Base-by-base conservation (phyloP, 2,888 invertebrate genomes). In the Lumbricus terrestris region DNA sequence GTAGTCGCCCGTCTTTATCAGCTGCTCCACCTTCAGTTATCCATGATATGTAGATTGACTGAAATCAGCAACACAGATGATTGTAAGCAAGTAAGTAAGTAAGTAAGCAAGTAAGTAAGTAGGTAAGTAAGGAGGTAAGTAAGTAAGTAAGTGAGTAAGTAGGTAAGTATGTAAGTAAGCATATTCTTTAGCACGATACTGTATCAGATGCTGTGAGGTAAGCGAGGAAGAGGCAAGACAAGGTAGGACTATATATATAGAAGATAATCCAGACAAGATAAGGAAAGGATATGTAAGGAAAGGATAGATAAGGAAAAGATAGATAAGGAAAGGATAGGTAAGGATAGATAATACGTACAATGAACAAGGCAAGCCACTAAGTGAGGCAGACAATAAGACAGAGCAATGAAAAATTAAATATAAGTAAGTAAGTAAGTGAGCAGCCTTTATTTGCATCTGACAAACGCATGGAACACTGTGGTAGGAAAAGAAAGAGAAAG, bases 1-100 rank as follows among this genome's bases (percentile, higher is more conserved):
- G 96, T 88, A 99, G 96, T 95, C 97, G 97, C 90, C 98, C 98
- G 93, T 96, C 97, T 15, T 97, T 97, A 40, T 99, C 99, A 92
- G 98, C 97, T 89, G 99, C 99, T 92, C 97, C 97, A 85, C 90
- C 89, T 16, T 90, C 90, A 29, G 90, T 91, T 20, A 92, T 90
- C 35, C 94, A 92, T 34, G 95, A 95, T 92, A 95, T 95, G 94
- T 95, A 95, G 89, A 95, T 95, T 15, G 95, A 94, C 94, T 95
- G 94, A 1, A 88, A 33, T 33, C 2, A 88, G n/a, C n/a, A n/a
- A n/a, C 29, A 69, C 29, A 69, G 20, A n/a, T n/a, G n/a, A n/a
- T n/a, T n/a, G n/a, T n/a, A n/a, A n/a, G n/a, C n/a, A 85, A 1
- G 23, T 3, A 35, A 35, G 8, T 35, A 85, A 0, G 85, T 6